Conservation (phyloP, 2,888 invertebrate species). For the Philonicus albiceps region DNA sequence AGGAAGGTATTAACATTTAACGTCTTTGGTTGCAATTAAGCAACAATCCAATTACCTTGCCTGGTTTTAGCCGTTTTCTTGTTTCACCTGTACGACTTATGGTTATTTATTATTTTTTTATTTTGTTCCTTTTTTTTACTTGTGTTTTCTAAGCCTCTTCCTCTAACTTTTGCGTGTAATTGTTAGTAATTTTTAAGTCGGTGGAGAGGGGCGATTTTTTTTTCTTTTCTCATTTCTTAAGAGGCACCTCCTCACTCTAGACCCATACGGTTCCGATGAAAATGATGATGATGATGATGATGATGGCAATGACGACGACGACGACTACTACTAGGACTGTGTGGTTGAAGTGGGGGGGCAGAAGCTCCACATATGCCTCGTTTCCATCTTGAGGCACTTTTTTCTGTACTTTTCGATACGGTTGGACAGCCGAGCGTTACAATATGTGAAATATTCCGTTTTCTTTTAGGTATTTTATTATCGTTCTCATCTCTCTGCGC, state of each 20-base stretch:
- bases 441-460: slow-evolving; percentile 47
- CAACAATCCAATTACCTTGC: not conserved
- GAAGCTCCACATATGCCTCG: not conserved
- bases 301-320: not conserved
- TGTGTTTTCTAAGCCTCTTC: no score
- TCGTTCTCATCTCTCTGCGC: not conserved
- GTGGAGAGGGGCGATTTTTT: no score
- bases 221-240: no score
- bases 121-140: not conserved
- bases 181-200: not conserved
- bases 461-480: slow-evolving; percentile 29
- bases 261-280: not conserved
- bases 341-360: not conserved
- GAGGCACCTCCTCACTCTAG: not conserved
- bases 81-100: not conserved
- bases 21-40: not conserved
- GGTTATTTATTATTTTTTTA: not conserved
- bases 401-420: slow-evolving; percentile 39
- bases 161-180: slow-evolving; percentile 6
- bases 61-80: not conserved
- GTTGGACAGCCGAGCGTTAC: slow-evolving; percentile 49
- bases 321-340: not conserved
- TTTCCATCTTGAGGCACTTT: not conserved
- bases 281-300: not conserved
- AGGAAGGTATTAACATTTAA: not conserved